Percentiles rank a stretch among this genome's conserved stretches.
Conservation (phyloP, 37 sponge, comb jelly and placozoan species). For the Theonella swinhoei region DNA sequence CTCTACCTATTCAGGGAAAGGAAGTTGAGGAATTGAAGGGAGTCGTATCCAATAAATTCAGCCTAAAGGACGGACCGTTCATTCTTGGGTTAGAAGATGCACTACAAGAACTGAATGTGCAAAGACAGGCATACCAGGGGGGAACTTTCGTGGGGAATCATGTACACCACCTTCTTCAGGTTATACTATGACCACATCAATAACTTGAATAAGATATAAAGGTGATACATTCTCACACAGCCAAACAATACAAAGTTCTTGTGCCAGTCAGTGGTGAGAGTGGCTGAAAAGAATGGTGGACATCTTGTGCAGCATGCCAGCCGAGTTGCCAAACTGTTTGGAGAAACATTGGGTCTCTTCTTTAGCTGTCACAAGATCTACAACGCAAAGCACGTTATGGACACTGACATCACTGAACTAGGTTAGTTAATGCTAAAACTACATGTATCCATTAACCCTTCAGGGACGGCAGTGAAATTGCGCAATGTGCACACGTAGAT, state of each 20-base stretch:
- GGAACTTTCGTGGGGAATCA: constrained; percentile 60
- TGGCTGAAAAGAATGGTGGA: background rate
- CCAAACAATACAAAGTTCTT: background rate
- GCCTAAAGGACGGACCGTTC: constrained; percentile 21
- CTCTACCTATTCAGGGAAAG: no score
- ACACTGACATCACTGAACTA: constrained; percentile 1
- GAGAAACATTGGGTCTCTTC: background rate
- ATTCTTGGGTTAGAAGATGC: background rate
- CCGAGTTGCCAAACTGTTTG: background rate
- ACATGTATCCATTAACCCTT: no score
- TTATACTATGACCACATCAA: background rate
- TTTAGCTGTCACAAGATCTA: constrained; percentile 12
- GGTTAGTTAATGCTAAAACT: no score
- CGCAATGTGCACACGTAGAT: no score
- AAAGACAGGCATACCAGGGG: constrained; percentile 32
- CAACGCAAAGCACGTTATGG: background rate
- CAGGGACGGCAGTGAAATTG: no score
- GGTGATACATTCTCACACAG: background rate
- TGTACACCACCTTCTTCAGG: constrained; percentile 17
- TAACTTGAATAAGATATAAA: background rate
- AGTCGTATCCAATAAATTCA: background rate
- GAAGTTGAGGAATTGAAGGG: background rate
- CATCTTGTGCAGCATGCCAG: background rate
- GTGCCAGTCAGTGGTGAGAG: background rate
- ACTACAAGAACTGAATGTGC: constrained; percentile 14